Conservation (phyloP, 2,888 invertebrate species). For the Dascillus cervinus region DNA sequence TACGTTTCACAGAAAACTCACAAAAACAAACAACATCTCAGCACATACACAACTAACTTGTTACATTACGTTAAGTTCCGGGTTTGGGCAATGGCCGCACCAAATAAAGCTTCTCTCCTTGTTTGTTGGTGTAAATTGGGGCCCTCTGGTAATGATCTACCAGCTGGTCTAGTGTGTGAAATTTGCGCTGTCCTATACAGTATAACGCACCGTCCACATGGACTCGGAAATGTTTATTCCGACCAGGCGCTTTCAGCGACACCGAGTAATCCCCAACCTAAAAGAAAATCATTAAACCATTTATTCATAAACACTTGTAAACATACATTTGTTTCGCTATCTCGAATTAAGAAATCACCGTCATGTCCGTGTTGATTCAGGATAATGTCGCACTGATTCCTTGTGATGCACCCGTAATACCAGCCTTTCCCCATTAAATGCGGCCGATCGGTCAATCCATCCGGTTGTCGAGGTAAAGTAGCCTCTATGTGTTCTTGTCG, state of each 20-base stretch:
- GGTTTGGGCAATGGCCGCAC: slow-evolving; percentile 83
- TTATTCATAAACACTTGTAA: neutral
- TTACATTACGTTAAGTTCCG: no score
- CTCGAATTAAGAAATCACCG: slow-evolving; percentile 97
- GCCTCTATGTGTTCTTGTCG: slow-evolving; percentile 35
- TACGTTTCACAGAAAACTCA: slow-evolving; percentile 3
- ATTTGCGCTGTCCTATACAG: slow-evolving; percentile 97
- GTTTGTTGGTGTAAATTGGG: slow-evolving; percentile 97
- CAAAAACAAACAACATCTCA: slow-evolving; percentile 1
- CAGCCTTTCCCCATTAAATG: slow-evolving; percentile 79
- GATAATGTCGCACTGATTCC: slow-evolving; percentile 93
- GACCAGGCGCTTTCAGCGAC: slow-evolving; percentile 92
- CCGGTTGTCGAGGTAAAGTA: slow-evolving; percentile 38
- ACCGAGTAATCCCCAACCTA: slow-evolving; percentile 98
- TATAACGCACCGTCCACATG: slow-evolving; percentile 88
- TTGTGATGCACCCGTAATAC: slow-evolving; percentile 95
- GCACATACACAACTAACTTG: slow-evolving; percentile 4
- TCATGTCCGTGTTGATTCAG: slow-evolving; percentile 93
- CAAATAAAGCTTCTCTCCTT: slow-evolving; percentile 95
- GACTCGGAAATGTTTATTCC: slow-evolving; percentile 99
- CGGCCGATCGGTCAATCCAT: slow-evolving; percentile 50
- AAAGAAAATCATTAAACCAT: neutral
- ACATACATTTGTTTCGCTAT: slow-evolving; percentile 97
- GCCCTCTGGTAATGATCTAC: slow-evolving; percentile 98
- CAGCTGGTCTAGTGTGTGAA: slow-evolving; percentile 89